Base-by-base conservation (phyloP, 2,113 vertebrate species). In the Trichechus manatus region DNA sequence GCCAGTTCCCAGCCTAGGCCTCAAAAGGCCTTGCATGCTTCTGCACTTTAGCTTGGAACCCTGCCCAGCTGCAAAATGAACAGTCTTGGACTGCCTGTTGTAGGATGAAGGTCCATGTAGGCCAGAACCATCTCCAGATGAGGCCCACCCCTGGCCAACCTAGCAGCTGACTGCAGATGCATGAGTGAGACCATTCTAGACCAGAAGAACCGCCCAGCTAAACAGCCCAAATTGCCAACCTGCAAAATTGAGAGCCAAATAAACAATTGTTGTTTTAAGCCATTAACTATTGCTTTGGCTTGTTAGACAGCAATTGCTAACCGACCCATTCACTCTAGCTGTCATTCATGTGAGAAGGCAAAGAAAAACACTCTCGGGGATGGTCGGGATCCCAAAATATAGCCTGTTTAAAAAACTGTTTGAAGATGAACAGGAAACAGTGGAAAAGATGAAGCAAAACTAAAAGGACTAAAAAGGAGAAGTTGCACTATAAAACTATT, bases 401-500 rank as follows among this genome's bases (percentile, higher is more conserved):
- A 80, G 47, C 63, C 29, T 61, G 29, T 82, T 91, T 79, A 88
- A 95, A 59, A 94, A 90, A 84, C n/a, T 61, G 85, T 29, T 89
- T 89, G 27, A 84, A 93, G 13, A 91, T 85, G n/a, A 23, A 78
- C n/a, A 85, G 81, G 23, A 96, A 92, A 81, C 13, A 87, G 39
- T 66, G 5, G 11, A 89, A 87, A 94, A 44, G n/a, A 64, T 81
- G 80, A 72, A 89, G 9, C 61, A 96, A 94, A 91, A 56, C 33
- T 63, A 81, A 77, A 44, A 89, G 11, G 13, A 23, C 36, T 84
- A 87, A n/a, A 63, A 77, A 94, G 25, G 10, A 87, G 61, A 77
- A 33, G 75, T 50, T n/a, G 61, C 31, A 87, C 23, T 61, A 91
- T 53, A 59, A 94, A 94, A 91, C 33, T 63, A 74, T 66, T 85